A percentile compares a stretch with the other conserved stretches of the same genome.
phyloP scores from a whole-genome alignment of 2,797 vertebrate species.

The Pseudomugil gertrudae region DNA sequence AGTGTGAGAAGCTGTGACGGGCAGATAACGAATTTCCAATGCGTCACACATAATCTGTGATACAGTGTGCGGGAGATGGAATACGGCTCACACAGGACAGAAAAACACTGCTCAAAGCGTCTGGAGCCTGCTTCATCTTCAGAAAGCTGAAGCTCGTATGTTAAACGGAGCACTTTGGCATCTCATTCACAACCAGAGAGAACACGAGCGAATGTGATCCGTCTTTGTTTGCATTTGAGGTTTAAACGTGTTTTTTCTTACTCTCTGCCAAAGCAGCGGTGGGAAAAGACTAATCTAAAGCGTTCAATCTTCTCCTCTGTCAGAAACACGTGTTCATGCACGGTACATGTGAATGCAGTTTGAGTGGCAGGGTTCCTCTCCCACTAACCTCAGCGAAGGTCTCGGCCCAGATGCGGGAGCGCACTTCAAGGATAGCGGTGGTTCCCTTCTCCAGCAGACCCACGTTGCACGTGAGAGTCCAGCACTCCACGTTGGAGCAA shows the following conservation, averaged over 20 bases:
- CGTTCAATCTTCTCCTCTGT: conserved; percentile 25
- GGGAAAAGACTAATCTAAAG: conserved; percentile 28
- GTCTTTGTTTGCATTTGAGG: conserved; percentile 47
- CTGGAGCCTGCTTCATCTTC: conserved; percentile 9
- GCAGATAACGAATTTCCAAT: conserved; percentile 75
- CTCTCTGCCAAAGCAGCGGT: conserved; percentile 44
- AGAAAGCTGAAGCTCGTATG: conserved; percentile 39
- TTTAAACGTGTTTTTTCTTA: conserved; percentile 33
- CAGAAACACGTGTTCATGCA: conserved; percentile 24
- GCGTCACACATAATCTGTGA: conserved; percentile 53
- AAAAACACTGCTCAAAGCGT: not conserved
- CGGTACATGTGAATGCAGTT: conserved; percentile 4
- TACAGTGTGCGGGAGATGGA: conserved; percentile 42
- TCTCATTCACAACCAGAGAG: conserved; percentile 28
- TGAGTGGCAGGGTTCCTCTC: conserved; percentile 14
- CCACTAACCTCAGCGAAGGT: conserved; percentile 86
- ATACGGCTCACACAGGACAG: conserved; percentile 25
- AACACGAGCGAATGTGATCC: conserved; percentile 44
- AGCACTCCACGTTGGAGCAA: conserved; percentile 87
- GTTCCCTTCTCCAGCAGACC: conserved; percentile 86
- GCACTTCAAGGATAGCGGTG: conserved; percentile 85
- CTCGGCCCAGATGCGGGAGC: conserved; percentile 87
- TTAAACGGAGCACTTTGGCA: conserved; percentile 6
- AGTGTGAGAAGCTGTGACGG: conserved; percentile 54
- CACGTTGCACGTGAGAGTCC: conserved; percentile 86